Evolutionary conservation across 2,888 invertebrate genomes (phyloP).

Genomic region (Nezara viridula): DNA sequence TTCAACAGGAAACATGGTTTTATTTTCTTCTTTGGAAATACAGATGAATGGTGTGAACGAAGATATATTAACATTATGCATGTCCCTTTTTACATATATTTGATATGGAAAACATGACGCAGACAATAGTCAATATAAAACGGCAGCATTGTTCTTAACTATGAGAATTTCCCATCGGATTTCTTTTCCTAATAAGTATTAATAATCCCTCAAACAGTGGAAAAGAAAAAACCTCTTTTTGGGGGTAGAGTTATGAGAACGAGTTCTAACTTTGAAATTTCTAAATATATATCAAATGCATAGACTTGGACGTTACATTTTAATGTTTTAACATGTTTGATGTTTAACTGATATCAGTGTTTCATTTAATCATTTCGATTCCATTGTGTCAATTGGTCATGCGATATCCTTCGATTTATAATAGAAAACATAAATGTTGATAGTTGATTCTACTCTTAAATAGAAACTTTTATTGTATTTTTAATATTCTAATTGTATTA

Average conservation of each 20-base stretch:
- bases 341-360: too few relatives aligned
- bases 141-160: conserved; percentile 8
- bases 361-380: too few relatives aligned
- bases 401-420: too few relatives aligned
- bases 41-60: neutral
- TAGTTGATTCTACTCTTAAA: too few relatives aligned
- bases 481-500: too few relatives aligned
- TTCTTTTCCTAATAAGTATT: neutral
- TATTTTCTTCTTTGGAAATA: neutral
- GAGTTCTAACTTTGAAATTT: neutral
- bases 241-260: neutral
- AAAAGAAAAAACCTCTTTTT: neutral
- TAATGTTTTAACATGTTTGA: too few relatives aligned
- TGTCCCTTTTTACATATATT: neutral
- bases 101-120: neutral
- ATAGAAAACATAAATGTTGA: too few relatives aligned
- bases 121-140: neutral
- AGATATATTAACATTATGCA: neutral
- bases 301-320: too few relatives aligned
- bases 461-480: too few relatives aligned
- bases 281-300: neutral
- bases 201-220: neutral
- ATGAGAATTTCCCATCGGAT: neutral
- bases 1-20: neutral
- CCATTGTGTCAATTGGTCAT: too few relatives aligned